Evolutionary conservation across 1,140 invertebrate genomes (phyloP).

Genomic region (Laodelphax striatellus): DNA sequence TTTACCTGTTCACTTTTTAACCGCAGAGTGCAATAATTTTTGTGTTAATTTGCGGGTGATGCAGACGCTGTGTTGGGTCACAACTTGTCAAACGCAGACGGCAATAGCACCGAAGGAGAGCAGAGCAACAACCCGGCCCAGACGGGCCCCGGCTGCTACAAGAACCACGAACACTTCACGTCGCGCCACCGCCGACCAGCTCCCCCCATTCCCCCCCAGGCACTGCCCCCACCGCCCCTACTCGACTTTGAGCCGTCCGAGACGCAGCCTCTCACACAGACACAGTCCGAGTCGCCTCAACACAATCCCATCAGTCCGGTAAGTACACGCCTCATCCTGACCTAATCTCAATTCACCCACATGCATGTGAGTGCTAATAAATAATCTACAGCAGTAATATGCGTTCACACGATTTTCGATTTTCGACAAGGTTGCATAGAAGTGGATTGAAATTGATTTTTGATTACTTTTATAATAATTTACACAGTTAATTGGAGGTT

Average conservation of each 20-base stretch:
- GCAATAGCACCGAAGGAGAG: conserved; percentile 74
- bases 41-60: too few relatives aligned
- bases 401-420: too few relatives aligned
- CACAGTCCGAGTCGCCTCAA: conserved; percentile 34
- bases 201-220: conserved; percentile 29
- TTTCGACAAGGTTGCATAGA: too few relatives aligned
- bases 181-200: conserved; percentile 7
- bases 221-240: conserved; percentile 36
- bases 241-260: conserved; percentile 31
- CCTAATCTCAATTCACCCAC: neutral
- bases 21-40: too few relatives aligned
- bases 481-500: too few relatives aligned
- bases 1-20: too few relatives aligned
- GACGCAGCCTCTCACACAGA: conserved; percentile 45
- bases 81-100: conserved; percentile 79
- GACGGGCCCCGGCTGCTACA: conserved; percentile 69
- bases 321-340: conserved; percentile 5
- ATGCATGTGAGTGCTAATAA: neutral
- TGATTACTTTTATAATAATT: too few relatives aligned
- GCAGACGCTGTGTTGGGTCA: conserved; percentile 46
- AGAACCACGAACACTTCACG: conserved; percentile 53
- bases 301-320: conserved; percentile 26
- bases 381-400: too few relatives aligned
- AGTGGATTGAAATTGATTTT: too few relatives aligned
- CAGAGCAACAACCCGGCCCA: conserved; percentile 53